Conservation (phyloP, 2,888 invertebrate species). For the Xestia rhomboidea region DNA sequence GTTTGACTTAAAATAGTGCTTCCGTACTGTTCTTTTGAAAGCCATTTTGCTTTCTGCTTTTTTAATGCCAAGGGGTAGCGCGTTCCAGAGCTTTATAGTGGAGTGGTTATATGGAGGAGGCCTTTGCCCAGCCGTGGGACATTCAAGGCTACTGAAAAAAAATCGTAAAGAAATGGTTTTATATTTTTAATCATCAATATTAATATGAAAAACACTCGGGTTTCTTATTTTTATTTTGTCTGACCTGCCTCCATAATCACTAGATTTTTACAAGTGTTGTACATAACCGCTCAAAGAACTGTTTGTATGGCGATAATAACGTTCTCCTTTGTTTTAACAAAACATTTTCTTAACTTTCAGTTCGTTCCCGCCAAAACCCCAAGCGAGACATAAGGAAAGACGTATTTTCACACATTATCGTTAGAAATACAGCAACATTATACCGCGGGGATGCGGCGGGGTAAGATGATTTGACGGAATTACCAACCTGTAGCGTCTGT, state of each 20-base stretch:
- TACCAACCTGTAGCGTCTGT: slow-evolving; percentile 45
- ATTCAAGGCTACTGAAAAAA: no score
- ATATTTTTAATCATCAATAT: neutral
- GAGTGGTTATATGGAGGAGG: no score
- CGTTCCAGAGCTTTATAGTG: no score
- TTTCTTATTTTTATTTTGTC: neutral
- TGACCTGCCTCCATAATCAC: neutral
- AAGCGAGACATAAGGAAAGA: slow-evolving; percentile 4
- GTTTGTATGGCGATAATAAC: neutral
- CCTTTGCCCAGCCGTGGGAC: no score
- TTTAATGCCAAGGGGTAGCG: no score
- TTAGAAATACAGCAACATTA: slow-evolving; percentile 35
- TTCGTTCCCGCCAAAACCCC: neutral
- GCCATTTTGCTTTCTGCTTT: no score
- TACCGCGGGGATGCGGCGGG: slow-evolving; percentile 8
- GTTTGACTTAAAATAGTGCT: no score
- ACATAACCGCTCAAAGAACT: neutral
- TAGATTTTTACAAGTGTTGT: neutral
- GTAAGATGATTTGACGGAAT: slow-evolving; percentile 32
- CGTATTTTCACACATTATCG: slow-evolving; percentile 32
- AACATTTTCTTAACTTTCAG: neutral
- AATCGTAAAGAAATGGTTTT: neutral
- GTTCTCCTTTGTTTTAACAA: slow-evolving; percentile 2
- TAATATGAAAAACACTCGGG: neutral
- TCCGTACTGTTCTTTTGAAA: no score